Conservation (phyloP, 1,140 invertebrate species). For the Anastatus disparis region DNA sequence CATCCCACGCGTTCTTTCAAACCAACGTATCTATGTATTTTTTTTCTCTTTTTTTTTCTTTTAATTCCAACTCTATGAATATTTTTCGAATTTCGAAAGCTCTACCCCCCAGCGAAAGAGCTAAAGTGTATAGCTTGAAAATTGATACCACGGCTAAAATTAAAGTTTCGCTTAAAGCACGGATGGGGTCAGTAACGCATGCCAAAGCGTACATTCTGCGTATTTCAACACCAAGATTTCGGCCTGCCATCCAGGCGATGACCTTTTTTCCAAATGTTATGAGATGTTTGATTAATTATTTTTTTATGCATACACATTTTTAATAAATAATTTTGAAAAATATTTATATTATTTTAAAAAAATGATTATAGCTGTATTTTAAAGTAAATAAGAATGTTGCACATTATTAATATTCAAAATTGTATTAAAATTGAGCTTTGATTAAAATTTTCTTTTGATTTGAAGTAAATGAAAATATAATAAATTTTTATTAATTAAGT, state of each 20-base stretch:
- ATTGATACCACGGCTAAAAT: slow-evolving; percentile 9
- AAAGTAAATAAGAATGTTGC: too few relatives aligned
- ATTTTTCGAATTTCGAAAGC: not conserved
- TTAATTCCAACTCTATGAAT: too few relatives aligned
- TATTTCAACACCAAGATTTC: not conserved
- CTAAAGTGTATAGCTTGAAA: not conserved
- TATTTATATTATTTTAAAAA: too few relatives aligned
- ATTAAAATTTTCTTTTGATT: too few relatives aligned
- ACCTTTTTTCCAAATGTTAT: too few relatives aligned
- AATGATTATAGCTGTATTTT: too few relatives aligned
- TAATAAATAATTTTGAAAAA: not conserved
- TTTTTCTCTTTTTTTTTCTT: not conserved
- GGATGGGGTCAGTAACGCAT: not conserved
- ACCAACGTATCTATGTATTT: not conserved
- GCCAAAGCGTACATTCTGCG: too few relatives aligned
- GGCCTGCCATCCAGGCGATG: not conserved
- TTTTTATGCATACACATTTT: not conserved
- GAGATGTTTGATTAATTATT: not conserved
- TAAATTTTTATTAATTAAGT: too few relatives aligned
- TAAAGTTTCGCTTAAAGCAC: not conserved
- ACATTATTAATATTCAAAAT: too few relatives aligned
- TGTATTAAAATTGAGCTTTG: too few relatives aligned
- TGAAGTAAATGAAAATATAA: too few relatives aligned
- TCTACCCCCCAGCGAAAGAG: not conserved
- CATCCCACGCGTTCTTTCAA: not conserved